These are phyloP conservation scores for Suillia variegata DNA, from an alignment of 2,888 invertebrate species.

Conservation along the genomic window DNA sequence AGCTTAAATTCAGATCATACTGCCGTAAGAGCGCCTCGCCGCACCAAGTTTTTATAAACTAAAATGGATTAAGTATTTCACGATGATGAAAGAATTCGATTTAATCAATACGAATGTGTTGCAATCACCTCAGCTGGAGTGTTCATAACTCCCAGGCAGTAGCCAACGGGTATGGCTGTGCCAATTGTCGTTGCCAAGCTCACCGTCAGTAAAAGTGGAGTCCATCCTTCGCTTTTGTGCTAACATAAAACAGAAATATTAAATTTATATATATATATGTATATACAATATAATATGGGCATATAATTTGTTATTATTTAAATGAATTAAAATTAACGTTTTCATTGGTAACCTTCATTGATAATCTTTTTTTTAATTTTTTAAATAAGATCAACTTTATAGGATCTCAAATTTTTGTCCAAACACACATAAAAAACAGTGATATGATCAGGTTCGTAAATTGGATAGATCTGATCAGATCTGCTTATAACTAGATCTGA, in stretches of 20 bases:
- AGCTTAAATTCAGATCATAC: constrained; percentile 64
- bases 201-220: constrained; percentile 66
- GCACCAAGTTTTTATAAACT: constrained; percentile 73
- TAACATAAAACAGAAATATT: no score
- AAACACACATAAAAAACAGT: no score
- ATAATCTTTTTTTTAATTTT: no score
- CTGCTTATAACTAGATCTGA: no score
- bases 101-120: background rate
- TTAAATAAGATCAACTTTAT: no score
- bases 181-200: constrained; percentile 75
- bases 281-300: no score
- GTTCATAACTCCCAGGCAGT: constrained; percentile 83
- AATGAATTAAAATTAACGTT: constrained; percentile 30
- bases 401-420: no score
- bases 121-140: constrained; percentile 72
- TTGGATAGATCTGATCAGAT: no score
- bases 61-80: background rate
- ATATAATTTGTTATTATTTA: constrained; percentile 9
- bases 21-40: constrained; percentile 68
- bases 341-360: no score
- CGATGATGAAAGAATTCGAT: constrained; percentile 3
- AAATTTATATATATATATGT: background rate
- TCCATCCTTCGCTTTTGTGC: constrained; percentile 47
- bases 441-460: no score
- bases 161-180: constrained; percentile 79